Conservation (phyloP, 2,888 invertebrate species). For the Diploptera punctata region DNA sequence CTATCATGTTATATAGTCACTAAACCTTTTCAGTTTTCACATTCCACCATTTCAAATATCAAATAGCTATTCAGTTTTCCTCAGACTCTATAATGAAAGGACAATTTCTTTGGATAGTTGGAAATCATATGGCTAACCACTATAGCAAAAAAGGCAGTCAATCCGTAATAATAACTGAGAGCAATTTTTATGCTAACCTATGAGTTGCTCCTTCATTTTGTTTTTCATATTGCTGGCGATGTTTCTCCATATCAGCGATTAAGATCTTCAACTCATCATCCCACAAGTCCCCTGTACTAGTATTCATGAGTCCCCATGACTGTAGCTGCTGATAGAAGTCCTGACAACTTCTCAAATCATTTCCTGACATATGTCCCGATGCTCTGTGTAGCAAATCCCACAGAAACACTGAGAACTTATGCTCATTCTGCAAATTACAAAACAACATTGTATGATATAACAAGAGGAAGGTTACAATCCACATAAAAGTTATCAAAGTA, state of each 20-base stretch:
- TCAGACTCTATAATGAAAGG: too few species aligned
- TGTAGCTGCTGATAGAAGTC: slow-evolving; percentile 55
- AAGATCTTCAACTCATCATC: slow-evolving; percentile 53
- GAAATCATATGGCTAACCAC: too few species aligned
- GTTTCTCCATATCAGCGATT: slow-evolving; percentile 51
- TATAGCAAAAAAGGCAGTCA: too few species aligned
- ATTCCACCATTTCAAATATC: too few species aligned
- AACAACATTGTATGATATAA: too few species aligned
- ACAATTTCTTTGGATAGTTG: too few species aligned
- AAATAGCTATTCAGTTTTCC: too few species aligned
- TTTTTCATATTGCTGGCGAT: slow-evolving; percentile 53
- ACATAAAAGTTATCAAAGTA: not conserved
- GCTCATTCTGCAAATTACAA: slow-evolving; percentile 52
- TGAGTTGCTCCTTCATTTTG: slow-evolving; percentile 52
- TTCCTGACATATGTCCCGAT: slow-evolving; percentile 52
- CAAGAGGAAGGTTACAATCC: too few species aligned
- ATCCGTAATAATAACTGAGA: too few species aligned
- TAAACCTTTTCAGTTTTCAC: too few species aligned
- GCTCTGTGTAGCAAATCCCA: slow-evolving; percentile 56
- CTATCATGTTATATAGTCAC: too few species aligned
- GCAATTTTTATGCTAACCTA: too few species aligned
- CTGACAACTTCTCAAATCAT: slow-evolving; percentile 54
- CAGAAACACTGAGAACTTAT: slow-evolving; percentile 56
- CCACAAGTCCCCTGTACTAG: slow-evolving; percentile 52
- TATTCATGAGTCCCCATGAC: slow-evolving; percentile 54